A percentile compares a stretch with the other conserved stretches of the same genome.
Evolutionary conservation across 2,113 vertebrate genomes (phyloP).

Genomic region (Tenrec ecaudatus): DNA sequence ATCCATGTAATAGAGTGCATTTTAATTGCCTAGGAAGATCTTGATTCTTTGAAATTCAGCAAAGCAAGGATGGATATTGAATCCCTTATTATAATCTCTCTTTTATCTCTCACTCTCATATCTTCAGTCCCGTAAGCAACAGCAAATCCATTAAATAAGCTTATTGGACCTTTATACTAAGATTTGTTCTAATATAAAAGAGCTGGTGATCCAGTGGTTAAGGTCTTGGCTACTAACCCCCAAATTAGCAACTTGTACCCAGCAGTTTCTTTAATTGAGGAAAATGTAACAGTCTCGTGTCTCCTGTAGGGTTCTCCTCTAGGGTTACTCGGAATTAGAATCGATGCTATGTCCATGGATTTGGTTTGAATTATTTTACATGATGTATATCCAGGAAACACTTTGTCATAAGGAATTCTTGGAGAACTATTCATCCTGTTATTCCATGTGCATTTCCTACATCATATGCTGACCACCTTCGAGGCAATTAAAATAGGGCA

Average conservation of each 20-base stretch:
- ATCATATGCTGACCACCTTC: not conserved
- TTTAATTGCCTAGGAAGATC: conserved; percentile 24
- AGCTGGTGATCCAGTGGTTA: not conserved
- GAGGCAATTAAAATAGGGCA: conserved; percentile 3
- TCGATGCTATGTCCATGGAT: not conserved
- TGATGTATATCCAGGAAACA: not conserved
- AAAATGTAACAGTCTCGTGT: not conserved
- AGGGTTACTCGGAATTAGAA: not conserved
- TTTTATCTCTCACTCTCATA: not conserved
- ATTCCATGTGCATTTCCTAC: not conserved
- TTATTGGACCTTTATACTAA: too few relatives aligned
- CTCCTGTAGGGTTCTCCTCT: not conserved
- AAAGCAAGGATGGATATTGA: not conserved
- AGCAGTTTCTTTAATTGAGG: not conserved
- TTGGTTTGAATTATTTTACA: not conserved
- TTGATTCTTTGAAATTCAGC: not conserved
- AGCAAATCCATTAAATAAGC: not conserved
- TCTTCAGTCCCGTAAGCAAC: not conserved
- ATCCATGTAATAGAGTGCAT: not conserved
- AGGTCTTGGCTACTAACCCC: not conserved
- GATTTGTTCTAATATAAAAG: not conserved
- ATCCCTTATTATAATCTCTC: not conserved
- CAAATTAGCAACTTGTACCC: not conserved
- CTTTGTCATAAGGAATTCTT: conserved; percentile 36
- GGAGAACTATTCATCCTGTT: not conserved